phyloP scores from a whole-genome alignment of 1,140 invertebrate species.

The Brachionus angularis region DNA sequence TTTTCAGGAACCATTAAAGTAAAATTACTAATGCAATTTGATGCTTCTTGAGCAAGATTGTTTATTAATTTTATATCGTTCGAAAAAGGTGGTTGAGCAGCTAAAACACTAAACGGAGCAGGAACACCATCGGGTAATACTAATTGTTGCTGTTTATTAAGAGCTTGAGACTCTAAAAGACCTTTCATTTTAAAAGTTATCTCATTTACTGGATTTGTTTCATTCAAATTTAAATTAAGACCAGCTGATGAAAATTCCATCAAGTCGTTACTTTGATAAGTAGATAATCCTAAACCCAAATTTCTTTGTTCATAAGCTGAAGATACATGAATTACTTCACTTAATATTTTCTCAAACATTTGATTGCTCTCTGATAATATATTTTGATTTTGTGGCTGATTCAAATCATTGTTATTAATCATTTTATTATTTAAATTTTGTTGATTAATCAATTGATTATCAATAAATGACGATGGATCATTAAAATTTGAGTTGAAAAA shows the following conservation, averaged over 20 bases:
- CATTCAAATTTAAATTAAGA: no score
- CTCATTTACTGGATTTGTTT: background rate
- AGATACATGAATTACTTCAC: conserved; percentile 41
- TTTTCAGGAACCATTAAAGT: conserved; percentile 12
- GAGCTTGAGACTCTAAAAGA: background rate
- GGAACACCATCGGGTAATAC: conserved; percentile 26
- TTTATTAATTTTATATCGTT: conserved; percentile 31
- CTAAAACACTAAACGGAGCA: conserved; percentile 30
- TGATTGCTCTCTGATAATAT: background rate
- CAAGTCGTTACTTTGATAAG: background rate
- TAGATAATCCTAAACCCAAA: background rate
- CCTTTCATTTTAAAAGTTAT: conserved; percentile 24
- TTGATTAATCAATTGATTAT: background rate
- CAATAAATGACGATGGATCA: background rate
- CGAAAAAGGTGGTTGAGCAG: conserved; percentile 22
- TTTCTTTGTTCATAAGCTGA: background rate
- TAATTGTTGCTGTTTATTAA: conserved; percentile 6
- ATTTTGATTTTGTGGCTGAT: background rate
- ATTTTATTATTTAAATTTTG: background rate
- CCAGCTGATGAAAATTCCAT: background rate
- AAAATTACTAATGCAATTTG: conserved; percentile 20
- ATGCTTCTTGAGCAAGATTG: conserved; percentile 11
- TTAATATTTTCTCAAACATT: conserved; percentile 35
- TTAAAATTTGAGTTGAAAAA: background rate
- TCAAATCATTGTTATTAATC: background rate